Conservation (phyloP, 2,113 vertebrate species). For the Setophaga coronata region DNA sequence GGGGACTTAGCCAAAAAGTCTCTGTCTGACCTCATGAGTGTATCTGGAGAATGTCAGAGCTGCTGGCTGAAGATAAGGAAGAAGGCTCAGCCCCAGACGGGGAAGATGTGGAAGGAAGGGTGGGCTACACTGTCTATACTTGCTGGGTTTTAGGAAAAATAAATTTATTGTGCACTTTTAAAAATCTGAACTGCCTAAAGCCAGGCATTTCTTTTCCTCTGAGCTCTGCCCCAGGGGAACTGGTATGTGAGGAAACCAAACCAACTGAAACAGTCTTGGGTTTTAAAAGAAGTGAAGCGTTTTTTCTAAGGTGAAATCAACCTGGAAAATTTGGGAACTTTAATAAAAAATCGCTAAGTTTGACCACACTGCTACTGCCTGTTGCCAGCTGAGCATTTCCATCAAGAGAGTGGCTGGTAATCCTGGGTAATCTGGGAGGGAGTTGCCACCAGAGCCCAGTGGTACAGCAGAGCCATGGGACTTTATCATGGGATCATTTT, state of each 20-base stretch:
- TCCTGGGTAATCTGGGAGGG: fast-evolving
- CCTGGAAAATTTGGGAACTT: not conserved
- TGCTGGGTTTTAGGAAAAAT: not conserved
- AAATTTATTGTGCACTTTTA: not conserved
- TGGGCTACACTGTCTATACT: not conserved
- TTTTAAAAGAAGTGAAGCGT: not conserved
- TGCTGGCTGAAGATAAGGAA: conserved; percentile 10
- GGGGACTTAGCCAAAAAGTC: not conserved
- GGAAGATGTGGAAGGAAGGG: conserved; percentile 42
- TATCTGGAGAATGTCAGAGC: conserved; percentile 39
- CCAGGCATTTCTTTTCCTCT: not conserved
- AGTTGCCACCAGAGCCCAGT: not conserved
- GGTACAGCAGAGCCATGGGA: fast-evolving
- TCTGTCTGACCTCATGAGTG: not conserved
- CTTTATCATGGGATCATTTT: not conserved
- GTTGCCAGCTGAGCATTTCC: not conserved
- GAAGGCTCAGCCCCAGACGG: not conserved
- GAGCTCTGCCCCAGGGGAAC: not conserved
- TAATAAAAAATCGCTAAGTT: not conserved
- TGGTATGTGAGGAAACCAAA: not conserved
- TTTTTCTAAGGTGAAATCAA: not conserved
- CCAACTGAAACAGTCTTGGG: not conserved
- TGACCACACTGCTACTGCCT: not conserved
- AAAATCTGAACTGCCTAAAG: not conserved
- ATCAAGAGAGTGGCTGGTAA: not conserved